Base-by-base conservation (phyloP, 2,888 invertebrate species). In the Ochlodes sylvanus region DNA sequence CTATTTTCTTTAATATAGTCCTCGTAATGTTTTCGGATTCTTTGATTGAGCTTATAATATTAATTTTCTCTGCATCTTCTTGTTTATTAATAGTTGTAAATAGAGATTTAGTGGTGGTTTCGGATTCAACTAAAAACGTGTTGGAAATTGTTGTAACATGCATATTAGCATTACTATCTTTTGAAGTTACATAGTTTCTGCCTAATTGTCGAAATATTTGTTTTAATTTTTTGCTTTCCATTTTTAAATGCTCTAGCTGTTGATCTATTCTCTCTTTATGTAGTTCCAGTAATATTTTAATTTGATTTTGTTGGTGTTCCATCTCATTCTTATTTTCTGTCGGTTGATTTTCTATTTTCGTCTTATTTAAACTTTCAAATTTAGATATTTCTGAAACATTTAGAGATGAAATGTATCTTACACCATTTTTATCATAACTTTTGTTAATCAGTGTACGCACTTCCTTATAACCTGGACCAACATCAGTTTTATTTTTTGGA, bases 381-480 rank as follows among this genome's bases (percentile, higher is more conserved):
- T 89, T 89, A 0, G 91, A 88, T 74, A 92, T 83, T 77, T 90
- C 86, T 6, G 91, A 88, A 1, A 92, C 84, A 63, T 92, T 92
- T 0, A 91, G 82, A 55, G 87, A 72, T 0, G 90, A 88, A 14
- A 85, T 85, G 73, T 85, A 89, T 0, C 81, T 58, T 0, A 89
- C 38, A 0, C 92, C 92, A 69, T 89, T 82, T 73, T 83, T 87
- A 62, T 89, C 87, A 60, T 80, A 89, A 54, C 85, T 89, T 74
- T 91, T 91, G 68, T 92, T 91, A 2, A 92, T 90, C 70, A 83
- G 86, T 1, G 91, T 89, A 55, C 88, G 89, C 42, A 89, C 73
- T 85, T 91, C 90, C 79, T 90, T 92, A 52, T 86, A 90, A 0
- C 87, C 87, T 9, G 84, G 74, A 67, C 81, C 76, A 1, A 80